These are phyloP conservation scores for Hemichromis elongatus DNA, from an alignment of 2,113 vertebrate genomes.

Conservation along the genomic window DNA sequence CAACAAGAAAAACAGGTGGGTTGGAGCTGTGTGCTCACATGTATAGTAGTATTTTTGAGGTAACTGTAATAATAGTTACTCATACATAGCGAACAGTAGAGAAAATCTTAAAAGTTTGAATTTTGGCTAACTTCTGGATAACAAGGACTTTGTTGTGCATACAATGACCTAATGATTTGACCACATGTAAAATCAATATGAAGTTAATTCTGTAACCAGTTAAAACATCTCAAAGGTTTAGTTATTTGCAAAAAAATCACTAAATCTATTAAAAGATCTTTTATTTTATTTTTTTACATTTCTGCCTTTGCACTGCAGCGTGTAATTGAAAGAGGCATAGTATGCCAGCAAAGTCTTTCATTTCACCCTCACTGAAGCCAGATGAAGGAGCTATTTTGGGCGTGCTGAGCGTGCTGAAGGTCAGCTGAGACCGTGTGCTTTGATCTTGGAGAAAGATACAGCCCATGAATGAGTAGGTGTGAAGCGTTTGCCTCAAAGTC, in stretches of 20 bases:
- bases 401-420: conserved; percentile 12
- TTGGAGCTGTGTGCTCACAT: not conserved
- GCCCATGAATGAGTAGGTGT: not conserved
- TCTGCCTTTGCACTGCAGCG: not conserved
- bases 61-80: not conserved
- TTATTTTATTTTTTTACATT: not conserved
- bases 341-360: conserved; percentile 22
- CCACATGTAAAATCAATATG: not conserved
- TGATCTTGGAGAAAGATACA: conserved; percentile 30
- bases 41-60: not conserved
- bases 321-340: conserved; percentile 14
- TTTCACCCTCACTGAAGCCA: conserved; percentile 22
- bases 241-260: not conserved
- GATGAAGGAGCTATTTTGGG: conserved; percentile 53
- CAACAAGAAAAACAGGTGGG: not conserved
- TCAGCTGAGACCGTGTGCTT: conserved; percentile 30
- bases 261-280: not conserved
- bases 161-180: not conserved
- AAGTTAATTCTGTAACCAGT: not conserved
- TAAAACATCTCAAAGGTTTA: not conserved
- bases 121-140: not conserved
- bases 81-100: not conserved
- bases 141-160: not conserved
- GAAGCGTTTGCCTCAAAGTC: not conserved
- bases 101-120: not conserved